Percentiles rank a stretch among this genome's conserved stretches.
phyloP scores from a whole-genome alignment of 2,888 invertebrate genomes.

The Ligdia adustata region DNA sequence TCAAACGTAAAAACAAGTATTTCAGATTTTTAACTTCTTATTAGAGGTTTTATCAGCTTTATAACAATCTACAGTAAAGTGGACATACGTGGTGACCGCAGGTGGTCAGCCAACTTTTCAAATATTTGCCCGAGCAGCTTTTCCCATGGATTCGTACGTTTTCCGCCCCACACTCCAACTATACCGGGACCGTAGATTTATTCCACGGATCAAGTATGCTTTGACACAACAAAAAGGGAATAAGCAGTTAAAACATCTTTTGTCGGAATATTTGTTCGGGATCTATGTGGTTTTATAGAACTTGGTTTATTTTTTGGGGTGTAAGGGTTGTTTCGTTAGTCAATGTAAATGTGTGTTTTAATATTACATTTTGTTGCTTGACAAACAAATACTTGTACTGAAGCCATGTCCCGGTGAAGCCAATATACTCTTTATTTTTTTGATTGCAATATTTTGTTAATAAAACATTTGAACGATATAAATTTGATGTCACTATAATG shows the following conservation, averaged over 20 bases:
- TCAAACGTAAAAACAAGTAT: too few species aligned
- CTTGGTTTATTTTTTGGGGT: slow-evolving; percentile 8
- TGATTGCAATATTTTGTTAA: too few species aligned
- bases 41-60: slow-evolving; percentile 45
- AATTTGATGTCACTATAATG: too few species aligned
- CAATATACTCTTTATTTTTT: too few species aligned
- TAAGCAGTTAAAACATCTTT: slow-evolving; percentile 55
- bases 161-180: slow-evolving; percentile 55
- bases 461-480: too few species aligned
- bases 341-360: neutral
- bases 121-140: slow-evolving; percentile 78
- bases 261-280: slow-evolving; percentile 62
- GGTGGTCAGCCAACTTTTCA: slow-evolving; percentile 74
- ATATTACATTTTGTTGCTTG: neutral
- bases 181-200: slow-evolving; percentile 64
- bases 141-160: slow-evolving; percentile 69
- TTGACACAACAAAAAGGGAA: slow-evolving; percentile 74
- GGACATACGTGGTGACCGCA: slow-evolving; percentile 75
- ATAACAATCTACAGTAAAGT: slow-evolving; percentile 46
- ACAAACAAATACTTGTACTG: too few species aligned
- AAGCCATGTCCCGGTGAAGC: too few species aligned
- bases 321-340: slow-evolving; percentile 17
- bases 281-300: slow-evolving; percentile 26
- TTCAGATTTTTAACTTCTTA: neutral
- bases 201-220: slow-evolving; percentile 81